These are phyloP conservation scores for Kryptopterus vitreolus DNA, from an alignment of 2,797 vertebrate species.

Conservation along the genomic window DNA sequence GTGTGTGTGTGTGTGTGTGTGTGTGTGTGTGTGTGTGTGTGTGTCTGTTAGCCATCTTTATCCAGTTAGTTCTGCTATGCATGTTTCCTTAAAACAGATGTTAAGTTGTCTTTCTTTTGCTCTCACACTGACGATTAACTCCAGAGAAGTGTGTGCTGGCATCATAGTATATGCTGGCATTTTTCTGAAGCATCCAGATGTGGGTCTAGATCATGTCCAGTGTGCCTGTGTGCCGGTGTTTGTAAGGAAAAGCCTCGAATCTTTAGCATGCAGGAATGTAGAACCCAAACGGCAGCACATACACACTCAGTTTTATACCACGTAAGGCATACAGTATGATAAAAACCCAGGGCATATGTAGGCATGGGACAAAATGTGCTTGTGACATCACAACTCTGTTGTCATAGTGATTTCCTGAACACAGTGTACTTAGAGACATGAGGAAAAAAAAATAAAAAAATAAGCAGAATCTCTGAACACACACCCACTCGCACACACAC, in stretches of 20 bases:
- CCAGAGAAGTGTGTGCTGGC: conserved; percentile 27
- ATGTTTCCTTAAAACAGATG: conserved; percentile 38
- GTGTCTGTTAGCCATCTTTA: conserved; percentile 20
- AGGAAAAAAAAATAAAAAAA: too few species aligned
- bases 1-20: conserved; percentile 12
- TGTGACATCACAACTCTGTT: conserved; percentile 45
- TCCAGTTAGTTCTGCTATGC: conserved; percentile 25
- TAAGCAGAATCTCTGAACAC: conserved; percentile 8
- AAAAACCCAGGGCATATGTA: not conserved
- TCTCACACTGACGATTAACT: conserved; percentile 32
- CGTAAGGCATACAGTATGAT: not conserved
- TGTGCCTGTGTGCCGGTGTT: not conserved
- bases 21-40: conserved; percentile 24
- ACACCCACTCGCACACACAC: conserved; percentile 8
- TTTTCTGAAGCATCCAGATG: conserved; percentile 32
- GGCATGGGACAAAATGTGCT: not conserved
- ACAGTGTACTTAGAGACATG: conserved; percentile 27
- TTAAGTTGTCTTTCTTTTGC: conserved; percentile 12
- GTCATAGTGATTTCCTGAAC: conserved; percentile 37
- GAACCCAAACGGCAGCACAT: not conserved
- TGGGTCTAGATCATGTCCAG: conserved; percentile 13
- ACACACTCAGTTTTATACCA: not conserved
- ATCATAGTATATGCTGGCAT: conserved; percentile 13
- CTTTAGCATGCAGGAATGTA: not conserved
- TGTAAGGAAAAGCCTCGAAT: conserved; percentile 1